A percentile compares a stretch with the other conserved stretches of the same genome.
These are phyloP conservation scores for Leptestheria dahalacensis DNA, from an alignment of 1,140 invertebrate species.

Conservation along the genomic window DNA sequence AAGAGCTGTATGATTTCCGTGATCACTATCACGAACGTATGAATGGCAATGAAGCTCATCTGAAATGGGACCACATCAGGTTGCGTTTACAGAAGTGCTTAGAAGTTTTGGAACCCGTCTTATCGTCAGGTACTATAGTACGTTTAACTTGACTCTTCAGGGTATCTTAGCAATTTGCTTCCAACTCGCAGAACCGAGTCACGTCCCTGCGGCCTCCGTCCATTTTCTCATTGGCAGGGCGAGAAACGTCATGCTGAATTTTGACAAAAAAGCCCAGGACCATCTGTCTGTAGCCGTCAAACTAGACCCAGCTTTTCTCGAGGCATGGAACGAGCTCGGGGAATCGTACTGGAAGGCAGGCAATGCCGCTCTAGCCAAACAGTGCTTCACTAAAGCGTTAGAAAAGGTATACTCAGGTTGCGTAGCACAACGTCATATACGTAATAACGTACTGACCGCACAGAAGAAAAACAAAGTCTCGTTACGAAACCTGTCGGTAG, in stretches of 20 bases:
- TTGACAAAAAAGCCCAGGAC: conserved; percentile 51
- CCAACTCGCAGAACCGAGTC: conserved; percentile 26
- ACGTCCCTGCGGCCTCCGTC: conserved; percentile 46
- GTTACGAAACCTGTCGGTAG: conserved; percentile 67
- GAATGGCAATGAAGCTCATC: conserved; percentile 44
- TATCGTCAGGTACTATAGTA: conserved; percentile 19
- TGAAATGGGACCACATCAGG: conserved; percentile 49
- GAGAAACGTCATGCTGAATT: conserved; percentile 54
- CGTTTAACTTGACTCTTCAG: too few species aligned
- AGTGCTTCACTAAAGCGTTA: conserved; percentile 67
- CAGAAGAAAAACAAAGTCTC: conserved; percentile 63
- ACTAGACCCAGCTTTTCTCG: conserved; percentile 59
- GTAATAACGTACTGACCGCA: conserved; percentile 18
- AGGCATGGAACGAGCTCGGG: conserved; percentile 79
- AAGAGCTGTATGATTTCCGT: conserved; percentile 48
- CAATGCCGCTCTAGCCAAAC: conserved; percentile 61
- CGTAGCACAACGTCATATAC: background rate
- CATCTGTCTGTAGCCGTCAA: conserved; percentile 67
- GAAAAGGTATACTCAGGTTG: conserved; percentile 46
- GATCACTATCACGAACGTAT: conserved; percentile 66
- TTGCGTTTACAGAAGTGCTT: conserved; percentile 36
- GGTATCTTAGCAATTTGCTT: too few species aligned
- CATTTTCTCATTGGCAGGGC: conserved; percentile 58
- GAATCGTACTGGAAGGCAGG: conserved; percentile 80
- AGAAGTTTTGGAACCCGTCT: background rate